A percentile compares a stretch with the other conserved stretches of the same genome.
Evolutionary conservation across 2,113 vertebrate genomes (phyloP).

Genomic region (Eurystomus gularis): DNA sequence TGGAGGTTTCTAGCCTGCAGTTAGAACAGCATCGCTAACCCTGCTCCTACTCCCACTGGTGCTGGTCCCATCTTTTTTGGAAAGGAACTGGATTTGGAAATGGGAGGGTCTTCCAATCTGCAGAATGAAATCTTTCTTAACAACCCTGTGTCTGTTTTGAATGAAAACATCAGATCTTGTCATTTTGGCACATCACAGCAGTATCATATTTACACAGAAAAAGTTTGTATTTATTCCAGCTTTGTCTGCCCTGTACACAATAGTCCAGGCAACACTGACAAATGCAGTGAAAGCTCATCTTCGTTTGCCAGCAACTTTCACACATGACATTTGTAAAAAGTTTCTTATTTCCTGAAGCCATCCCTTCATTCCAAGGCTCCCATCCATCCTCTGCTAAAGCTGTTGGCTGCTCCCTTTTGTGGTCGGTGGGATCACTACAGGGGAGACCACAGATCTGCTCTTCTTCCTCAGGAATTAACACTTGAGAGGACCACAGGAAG

Average conservation of each 20-base stretch:
- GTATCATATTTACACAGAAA: neutral
- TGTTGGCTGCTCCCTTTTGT: neutral
- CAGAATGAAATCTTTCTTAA: neutral
- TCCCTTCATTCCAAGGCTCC: neutral
- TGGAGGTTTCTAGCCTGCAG: neutral
- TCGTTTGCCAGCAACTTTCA: neutral
- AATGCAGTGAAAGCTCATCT: neutral
- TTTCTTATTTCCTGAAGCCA: neutral
- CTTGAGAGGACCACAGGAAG: neutral
- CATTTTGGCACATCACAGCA: conserved; percentile 5
- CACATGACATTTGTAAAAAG: neutral
- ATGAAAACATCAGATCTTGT: conserved; percentile 22
- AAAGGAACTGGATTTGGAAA: neutral
- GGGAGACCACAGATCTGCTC: neutral
- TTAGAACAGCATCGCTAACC: neutral
- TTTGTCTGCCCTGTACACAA: conserved; percentile 26
- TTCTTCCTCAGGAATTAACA: neutral
- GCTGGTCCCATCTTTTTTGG: neutral
- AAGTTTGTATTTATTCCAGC: conserved; percentile 6
- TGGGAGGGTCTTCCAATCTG: neutral
- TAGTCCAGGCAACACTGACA: neutral
- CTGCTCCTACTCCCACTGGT: neutral
- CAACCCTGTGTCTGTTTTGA: neutral
- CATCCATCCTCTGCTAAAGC: neutral
- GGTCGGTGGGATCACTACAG: neutral